Percentiles rank a stretch among this genome's conserved stretches.
These are phyloP conservation scores for Atrina japonica DNA, from an alignment of 2,888 invertebrate genomes.

Conservation along the genomic window DNA sequence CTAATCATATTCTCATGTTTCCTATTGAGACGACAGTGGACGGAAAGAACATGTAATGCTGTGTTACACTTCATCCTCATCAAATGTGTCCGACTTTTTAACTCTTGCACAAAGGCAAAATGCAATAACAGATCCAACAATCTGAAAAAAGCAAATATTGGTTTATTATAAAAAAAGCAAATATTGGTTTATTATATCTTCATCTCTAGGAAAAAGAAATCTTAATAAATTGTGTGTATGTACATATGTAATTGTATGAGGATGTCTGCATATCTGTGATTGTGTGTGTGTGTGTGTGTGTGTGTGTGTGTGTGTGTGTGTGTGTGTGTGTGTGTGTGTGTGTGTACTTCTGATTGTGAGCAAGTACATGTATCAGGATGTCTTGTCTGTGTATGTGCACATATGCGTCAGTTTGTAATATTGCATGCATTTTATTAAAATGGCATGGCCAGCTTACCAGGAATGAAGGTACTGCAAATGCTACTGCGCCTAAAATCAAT, in stretches of 20 bases:
- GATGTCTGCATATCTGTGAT: too few species aligned
- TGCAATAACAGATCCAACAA: slow-evolving; percentile 71
- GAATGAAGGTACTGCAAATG: slow-evolving; percentile 71
- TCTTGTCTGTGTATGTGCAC: too few species aligned
- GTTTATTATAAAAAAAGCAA: neutral
- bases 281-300: too few species aligned
- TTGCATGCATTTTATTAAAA: neutral
- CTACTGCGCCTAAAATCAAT: slow-evolving; percentile 70
- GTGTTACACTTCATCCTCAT: slow-evolving; percentile 64
- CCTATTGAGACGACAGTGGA: neutral
- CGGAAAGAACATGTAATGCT: neutral
- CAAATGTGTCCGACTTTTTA: slow-evolving; percentile 53
- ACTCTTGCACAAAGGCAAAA: slow-evolving; percentile 73
- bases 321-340: too few species aligned
- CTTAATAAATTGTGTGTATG: too few species aligned
- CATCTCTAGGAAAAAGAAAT: too few species aligned
- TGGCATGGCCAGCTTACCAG: slow-evolving; percentile 67
- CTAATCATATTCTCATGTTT: too few species aligned
- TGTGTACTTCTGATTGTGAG: too few species aligned
- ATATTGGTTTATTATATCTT: neutral
- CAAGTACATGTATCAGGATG: too few species aligned
- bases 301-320: too few species aligned
- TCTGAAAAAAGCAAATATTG: slow-evolving; percentile 47
- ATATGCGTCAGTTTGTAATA: too few species aligned
- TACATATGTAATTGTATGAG: too few species aligned